These are phyloP conservation scores for Zygogramma bicolorata DNA, from an alignment of 2,888 invertebrate genomes.

Conservation along the genomic window DNA sequence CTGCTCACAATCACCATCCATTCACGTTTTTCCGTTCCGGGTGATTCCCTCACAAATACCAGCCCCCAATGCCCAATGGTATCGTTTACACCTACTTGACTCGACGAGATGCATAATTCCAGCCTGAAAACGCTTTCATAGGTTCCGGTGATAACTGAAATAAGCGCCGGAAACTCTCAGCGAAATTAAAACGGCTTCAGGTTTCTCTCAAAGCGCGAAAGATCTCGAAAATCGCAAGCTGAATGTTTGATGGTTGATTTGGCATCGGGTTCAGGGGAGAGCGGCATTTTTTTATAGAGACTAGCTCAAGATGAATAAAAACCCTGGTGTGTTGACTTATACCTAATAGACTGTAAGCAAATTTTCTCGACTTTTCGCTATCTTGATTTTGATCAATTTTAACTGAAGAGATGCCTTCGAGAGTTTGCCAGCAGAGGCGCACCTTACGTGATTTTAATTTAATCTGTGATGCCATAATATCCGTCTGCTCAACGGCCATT, in stretches of 20 bases:
- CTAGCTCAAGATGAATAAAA: no score
- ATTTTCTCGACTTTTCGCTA: no score
- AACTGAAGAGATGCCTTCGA: no score
- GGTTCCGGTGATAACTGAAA: not conserved
- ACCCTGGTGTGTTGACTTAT: no score
- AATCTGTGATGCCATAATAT: no score
- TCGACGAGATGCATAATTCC: not conserved
- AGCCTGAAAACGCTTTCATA: not conserved
- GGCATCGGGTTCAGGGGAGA: not conserved
- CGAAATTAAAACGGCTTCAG: conserved; percentile 6
- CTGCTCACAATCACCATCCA: no score
- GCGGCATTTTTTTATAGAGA: no score
- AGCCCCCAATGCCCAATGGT: not conserved
- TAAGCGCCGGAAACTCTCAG: not conserved
- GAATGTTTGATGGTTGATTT: not conserved
- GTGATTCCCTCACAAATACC: not conserved
- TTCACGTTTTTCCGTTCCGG: not conserved
- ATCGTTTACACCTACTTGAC: not conserved
- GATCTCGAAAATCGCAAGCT: not conserved
- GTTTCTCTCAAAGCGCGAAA: not conserved
- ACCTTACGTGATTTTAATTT: no score
- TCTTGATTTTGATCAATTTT: no score
- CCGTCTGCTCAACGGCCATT: no score
- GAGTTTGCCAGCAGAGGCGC: no score
- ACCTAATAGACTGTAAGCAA: no score